Percentiles rank a stretch among this genome's conserved stretches.
Conservation (phyloP, 2,797 vertebrate genomes). For the Platalea minor region DNA sequence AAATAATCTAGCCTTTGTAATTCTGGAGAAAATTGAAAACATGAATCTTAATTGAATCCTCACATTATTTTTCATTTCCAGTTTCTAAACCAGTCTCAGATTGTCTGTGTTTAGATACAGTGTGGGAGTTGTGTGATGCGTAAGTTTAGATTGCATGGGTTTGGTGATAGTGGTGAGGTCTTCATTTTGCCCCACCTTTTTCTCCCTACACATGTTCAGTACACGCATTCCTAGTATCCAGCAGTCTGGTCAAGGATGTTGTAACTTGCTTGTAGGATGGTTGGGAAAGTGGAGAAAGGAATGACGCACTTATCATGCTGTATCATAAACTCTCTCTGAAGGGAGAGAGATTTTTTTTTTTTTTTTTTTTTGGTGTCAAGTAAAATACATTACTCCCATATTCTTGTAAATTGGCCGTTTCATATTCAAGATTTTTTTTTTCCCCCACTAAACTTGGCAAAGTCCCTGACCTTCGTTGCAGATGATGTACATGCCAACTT, state of each 20-base stretch:
- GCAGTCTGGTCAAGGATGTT: neutral
- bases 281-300: neutral
- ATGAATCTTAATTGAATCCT: neutral
- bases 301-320: neutral
- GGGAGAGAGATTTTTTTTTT: neutral
- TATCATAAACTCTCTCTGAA: neutral
- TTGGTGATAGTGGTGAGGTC: neutral
- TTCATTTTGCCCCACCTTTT: neutral
- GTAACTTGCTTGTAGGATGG: neutral
- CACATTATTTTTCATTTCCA: neutral
- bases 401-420: neutral
- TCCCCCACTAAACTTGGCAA: neutral
- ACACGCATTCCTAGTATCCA: neutral
- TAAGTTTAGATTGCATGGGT: neutral
- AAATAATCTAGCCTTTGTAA: neutral
- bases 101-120: neutral
- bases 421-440: neutral
- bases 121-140: neutral
- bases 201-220: neutral
- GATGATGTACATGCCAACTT: neutral
- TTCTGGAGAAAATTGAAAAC: neutral
- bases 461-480: neutral
- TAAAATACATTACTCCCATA: neutral
- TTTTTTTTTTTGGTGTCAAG: neutral
- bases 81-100: neutral